Evolutionary conservation across 2,888 invertebrate genomes (phyloP), one percentile per base, ranked within the genome.

Genomic region (Athetis lepigone): DNA sequence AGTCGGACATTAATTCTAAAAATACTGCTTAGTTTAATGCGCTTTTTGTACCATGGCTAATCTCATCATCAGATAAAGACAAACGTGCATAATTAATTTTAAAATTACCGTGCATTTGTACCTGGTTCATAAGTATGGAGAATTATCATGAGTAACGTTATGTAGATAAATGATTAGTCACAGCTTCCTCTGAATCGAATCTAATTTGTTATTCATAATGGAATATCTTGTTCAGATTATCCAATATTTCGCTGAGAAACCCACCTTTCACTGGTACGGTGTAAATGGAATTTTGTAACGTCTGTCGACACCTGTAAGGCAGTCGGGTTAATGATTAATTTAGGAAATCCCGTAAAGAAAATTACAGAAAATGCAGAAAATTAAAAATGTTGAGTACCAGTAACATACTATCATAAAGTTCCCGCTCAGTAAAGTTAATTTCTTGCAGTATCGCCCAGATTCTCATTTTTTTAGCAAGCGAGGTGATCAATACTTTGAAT

Each of bases 151-250:
- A 61, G 57, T 58, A 60, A 64, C 33, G n/a, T 23, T 58, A 16
- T 37, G 50, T 40, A 61, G 54, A 54, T 66, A 56, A 52, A 46
- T 52, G 40, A 74, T 75, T 78, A 69, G 56, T 75, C 79, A 75
- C 58, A 54, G 43, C 21, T 69, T 75, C 64, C 51, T 59, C 18
- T 61, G 55, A 40, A 56, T 36, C 56, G 18, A 42, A 64, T 43
- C 40, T 50, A 57, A 16, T 45, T 51, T 52, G 45, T 70, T 56
- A 75, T 61, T 75, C 55, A 50, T 56, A 57, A 21, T 67, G 63
- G 80, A 76, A 66, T 76, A 57, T 61, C 58, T 79, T 39, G 58
- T 56, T 47, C 52, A 37, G 37, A 57, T 71, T 79, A 67, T 71
- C 59, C 73, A 55, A 64, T 61, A 59, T 40, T 40, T 62, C 4